Evolutionary conservation across 1,140 invertebrate genomes (phyloP).

Genomic region (Drosophila pandora): DNA sequence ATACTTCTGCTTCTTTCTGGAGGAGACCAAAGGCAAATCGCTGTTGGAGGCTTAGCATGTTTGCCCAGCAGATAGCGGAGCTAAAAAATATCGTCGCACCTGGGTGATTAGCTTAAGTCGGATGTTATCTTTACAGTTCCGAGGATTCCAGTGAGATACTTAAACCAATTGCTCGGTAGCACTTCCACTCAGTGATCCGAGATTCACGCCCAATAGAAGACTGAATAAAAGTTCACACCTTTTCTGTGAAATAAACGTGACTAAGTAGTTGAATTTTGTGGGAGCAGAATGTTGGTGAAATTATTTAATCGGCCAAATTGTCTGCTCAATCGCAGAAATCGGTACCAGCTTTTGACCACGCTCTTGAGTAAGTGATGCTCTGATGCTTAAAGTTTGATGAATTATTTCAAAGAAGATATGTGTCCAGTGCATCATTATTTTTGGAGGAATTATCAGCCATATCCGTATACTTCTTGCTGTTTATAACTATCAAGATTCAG

Average conservation of each 20-base stretch:
- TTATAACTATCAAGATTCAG: too few species aligned
- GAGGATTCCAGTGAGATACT: slow-evolving; percentile 17
- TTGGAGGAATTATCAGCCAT: too few species aligned
- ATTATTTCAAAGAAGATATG: neutral
- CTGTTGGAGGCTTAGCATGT: slow-evolving; percentile 49
- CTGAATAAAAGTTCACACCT: slow-evolving; percentile 26
- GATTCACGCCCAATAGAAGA: slow-evolving; percentile 19
- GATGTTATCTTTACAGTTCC: slow-evolving; percentile 29
- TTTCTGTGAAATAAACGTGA: neutral
- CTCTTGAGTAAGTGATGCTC: slow-evolving; percentile 51
- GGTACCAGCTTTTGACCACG: slow-evolving; percentile 63
- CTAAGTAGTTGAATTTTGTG: neutral
- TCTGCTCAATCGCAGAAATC: slow-evolving; percentile 63
- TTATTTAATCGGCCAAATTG: slow-evolving; percentile 42
- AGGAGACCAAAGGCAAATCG: slow-evolving; percentile 75
- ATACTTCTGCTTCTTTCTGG: slow-evolving; percentile 47
- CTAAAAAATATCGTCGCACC: slow-evolving; percentile 28
- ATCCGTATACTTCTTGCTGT: too few species aligned
- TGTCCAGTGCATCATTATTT: too few species aligned
- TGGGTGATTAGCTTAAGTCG: slow-evolving; percentile 27
- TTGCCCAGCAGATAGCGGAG: slow-evolving; percentile 15
- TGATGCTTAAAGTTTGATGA: neutral
- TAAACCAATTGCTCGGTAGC: slow-evolving; percentile 9
- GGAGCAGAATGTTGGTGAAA: slow-evolving; percentile 45
- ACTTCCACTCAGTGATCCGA: slow-evolving; percentile 23